A percentile compares a stretch with the other conserved stretches of the same genome.
Evolutionary conservation across 1,140 invertebrate genomes (phyloP).

Genomic region (Drosophila persimilis): DNA sequence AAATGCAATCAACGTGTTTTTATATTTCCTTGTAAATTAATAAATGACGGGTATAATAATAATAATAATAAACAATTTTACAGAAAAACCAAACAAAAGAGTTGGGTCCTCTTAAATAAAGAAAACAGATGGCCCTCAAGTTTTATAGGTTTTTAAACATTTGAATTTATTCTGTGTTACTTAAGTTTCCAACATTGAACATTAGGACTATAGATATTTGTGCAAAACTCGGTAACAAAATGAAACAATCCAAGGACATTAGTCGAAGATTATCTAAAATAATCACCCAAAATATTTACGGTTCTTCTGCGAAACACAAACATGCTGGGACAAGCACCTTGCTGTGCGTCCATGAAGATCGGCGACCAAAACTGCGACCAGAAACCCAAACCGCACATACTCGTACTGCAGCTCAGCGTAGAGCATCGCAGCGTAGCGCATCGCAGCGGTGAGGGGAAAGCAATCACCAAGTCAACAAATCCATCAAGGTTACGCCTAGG

Average conservation of each 20-base stretch:
- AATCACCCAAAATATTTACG: conserved; percentile 82
- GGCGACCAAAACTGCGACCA: conserved; percentile 78
- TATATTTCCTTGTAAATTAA: too few species aligned
- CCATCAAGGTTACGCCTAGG: conserved; percentile 45
- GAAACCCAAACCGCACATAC: conserved; percentile 73
- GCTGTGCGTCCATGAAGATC: conserved; percentile 70
- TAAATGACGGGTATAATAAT: too few species aligned
- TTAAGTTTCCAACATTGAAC: too few species aligned
- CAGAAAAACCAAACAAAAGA: too few species aligned
- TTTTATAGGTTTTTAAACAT: too few species aligned
- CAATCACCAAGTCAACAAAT: conserved; percentile 24
- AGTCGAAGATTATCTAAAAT: conserved; percentile 78
- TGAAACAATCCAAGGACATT: conserved; percentile 73
- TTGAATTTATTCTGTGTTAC: too few species aligned
- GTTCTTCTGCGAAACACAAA: conserved; percentile 69
- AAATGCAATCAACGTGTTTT: too few species aligned
- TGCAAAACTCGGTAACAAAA: conserved; percentile 4
- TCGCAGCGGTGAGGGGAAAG: conserved; percentile 40
- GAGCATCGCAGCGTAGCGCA: too few species aligned
- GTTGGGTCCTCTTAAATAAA: too few species aligned
- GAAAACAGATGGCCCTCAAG: too few species aligned
- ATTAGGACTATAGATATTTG: too few species aligned
- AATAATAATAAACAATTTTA: too few species aligned
- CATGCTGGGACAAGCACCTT: conserved; percentile 67
- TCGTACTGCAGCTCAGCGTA: not conserved